phyloP scores from a whole-genome alignment of 2,888 invertebrate genomes.

The Anoncus sp. region DNA sequence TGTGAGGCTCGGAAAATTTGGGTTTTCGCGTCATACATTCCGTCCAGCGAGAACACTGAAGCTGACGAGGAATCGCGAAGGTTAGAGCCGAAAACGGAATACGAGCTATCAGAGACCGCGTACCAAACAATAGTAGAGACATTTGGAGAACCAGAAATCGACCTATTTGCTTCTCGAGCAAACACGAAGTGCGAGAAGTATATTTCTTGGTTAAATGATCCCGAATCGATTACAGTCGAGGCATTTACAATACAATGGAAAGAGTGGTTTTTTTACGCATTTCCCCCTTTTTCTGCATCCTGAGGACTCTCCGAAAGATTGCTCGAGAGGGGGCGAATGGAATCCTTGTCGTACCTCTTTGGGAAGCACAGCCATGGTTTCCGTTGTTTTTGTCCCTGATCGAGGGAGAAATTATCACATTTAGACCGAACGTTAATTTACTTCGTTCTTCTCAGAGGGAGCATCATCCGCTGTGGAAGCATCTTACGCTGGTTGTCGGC shows the following conservation, averaged over 20 bases:
- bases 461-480: constrained; percentile 11
- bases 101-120: neutral
- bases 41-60: constrained; percentile 7
- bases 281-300: constrained; percentile 41
- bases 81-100: constrained; percentile 40
- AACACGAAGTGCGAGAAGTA: constrained; percentile 15
- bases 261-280: constrained; percentile 33
- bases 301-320: constrained; percentile 32
- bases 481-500: constrained; percentile 43
- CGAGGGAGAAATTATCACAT: constrained; percentile 10
- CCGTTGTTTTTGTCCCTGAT: constrained; percentile 22
- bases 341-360: constrained; percentile 23
- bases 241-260: constrained; percentile 26
- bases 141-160: constrained; percentile 29
- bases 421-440: constrained; percentile 24
- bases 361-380: constrained; percentile 37
- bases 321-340: constrained; percentile 1
- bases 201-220: constrained; percentile 14
- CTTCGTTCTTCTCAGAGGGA: constrained; percentile 26
- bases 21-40: constrained; percentile 30
- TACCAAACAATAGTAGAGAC: constrained; percentile 8
- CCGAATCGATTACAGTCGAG: constrained; percentile 16
- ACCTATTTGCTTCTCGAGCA: constrained; percentile 31
- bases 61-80: constrained; percentile 29
- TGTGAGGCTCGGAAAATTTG: constrained; percentile 38